Conservation (phyloP, 2,797 vertebrate species). For the Pangasius sanitwongsei region DNA sequence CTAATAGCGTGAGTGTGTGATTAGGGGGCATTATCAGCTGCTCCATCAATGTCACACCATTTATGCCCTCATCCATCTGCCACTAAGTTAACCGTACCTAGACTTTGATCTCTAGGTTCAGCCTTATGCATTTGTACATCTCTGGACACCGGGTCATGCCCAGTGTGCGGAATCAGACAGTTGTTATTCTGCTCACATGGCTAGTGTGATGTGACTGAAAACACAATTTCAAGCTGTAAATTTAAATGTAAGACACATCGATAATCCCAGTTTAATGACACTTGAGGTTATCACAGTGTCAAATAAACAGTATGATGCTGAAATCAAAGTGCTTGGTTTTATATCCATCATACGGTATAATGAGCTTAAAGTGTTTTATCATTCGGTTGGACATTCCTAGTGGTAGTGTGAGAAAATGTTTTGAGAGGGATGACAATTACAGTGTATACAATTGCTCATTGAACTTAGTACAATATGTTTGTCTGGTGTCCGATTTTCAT, state of each 20-base stretch:
- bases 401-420: background rate
- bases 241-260: constrained; percentile 34
- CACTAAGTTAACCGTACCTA: constrained; percentile 20
- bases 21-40: constrained; percentile 71
- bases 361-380: background rate
- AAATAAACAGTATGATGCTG: background rate
- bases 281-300: background rate
- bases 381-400: background rate
- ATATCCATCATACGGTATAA: background rate
- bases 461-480: background rate
- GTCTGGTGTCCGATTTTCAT: background rate
- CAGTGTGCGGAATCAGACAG: background rate
- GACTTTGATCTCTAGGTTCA: background rate
- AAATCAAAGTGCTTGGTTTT: background rate
- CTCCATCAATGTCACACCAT: constrained; percentile 73
- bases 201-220: background rate
- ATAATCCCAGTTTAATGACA: constrained; percentile 37
- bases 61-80: constrained; percentile 71
- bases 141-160: background rate
- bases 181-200: background rate
- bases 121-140: background rate
- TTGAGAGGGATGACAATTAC: background rate
- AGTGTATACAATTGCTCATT: background rate
- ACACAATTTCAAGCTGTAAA: constrained; percentile 27
- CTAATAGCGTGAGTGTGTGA: constrained; percentile 41